phyloP scores from a whole-genome alignment of 2,888 invertebrate genomes.

The Timema podura region DNA sequence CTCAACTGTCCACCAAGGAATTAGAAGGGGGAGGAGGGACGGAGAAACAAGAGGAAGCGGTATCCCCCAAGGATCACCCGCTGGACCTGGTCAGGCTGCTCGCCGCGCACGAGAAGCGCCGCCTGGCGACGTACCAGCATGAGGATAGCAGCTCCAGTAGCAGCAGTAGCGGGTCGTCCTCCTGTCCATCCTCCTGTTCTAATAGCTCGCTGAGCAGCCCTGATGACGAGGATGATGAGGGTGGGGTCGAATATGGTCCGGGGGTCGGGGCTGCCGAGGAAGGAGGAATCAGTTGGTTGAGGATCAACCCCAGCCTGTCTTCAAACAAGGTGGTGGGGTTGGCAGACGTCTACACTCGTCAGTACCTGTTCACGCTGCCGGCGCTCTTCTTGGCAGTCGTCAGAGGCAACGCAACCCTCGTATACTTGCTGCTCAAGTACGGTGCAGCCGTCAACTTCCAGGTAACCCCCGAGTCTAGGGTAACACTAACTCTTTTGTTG shows the following conservation, averaged over 20 bases:
- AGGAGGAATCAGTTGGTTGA: constrained; percentile 25
- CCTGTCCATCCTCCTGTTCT: constrained; percentile 28
- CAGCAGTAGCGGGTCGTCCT: constrained; percentile 22
- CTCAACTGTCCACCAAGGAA: constrained; percentile 43
- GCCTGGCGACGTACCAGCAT: constrained; percentile 36
- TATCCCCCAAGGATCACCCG: constrained; percentile 18
- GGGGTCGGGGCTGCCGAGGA: constrained; percentile 28
- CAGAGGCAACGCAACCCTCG: constrained; percentile 50
- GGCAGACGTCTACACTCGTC: constrained; percentile 47
- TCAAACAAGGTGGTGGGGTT: constrained; percentile 37
- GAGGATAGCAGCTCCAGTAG: constrained; percentile 32
- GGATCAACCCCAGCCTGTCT: constrained; percentile 38
- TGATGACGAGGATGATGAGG: constrained; percentile 30
- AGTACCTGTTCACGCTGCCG: constrained; percentile 51
- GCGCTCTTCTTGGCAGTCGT: constrained; percentile 56
- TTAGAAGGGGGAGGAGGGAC: constrained; percentile 32
- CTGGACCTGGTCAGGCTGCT: constrained; percentile 37
- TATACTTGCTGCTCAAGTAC: constrained; percentile 51
- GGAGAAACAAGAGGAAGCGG: constrained; percentile 10
- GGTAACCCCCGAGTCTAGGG: constrained; percentile 31
- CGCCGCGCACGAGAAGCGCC: constrained; percentile 39
- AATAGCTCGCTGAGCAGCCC: constrained; percentile 29
- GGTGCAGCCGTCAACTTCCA: constrained; percentile 50
- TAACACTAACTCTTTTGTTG: no score
- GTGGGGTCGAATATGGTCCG: constrained; percentile 20